phyloP scores from a whole-genome alignment of 2,113 vertebrate species.

The Ivindomyrus marchei region DNA sequence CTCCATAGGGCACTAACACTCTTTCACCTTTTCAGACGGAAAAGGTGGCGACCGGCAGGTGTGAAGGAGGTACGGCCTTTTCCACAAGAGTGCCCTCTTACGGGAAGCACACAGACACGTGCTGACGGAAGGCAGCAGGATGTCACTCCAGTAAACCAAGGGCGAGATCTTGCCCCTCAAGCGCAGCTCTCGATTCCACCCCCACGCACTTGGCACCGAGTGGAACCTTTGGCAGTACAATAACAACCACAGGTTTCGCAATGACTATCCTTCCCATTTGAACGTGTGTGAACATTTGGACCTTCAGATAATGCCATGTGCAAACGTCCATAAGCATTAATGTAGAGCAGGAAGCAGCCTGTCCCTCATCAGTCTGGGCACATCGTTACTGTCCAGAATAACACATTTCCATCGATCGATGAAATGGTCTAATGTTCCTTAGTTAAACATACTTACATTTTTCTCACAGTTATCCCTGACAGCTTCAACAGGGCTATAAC shows the following conservation, averaged over 20 bases:
- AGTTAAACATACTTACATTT: not conserved
- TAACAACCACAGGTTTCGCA: not conserved
- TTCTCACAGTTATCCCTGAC: not conserved
- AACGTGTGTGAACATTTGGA: not conserved
- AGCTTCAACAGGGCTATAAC: not conserved
- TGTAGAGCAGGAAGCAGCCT: not conserved
- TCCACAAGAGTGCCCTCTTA: not conserved
- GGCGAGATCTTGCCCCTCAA: not conserved
- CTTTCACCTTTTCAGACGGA: not conserved
- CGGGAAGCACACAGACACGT: not conserved
- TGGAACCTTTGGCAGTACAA: not conserved
- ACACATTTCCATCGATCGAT: not conserved
- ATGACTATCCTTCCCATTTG: not conserved
- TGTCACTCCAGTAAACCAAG: not conserved
- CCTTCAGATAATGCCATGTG: not conserved
- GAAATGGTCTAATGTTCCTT: not conserved
- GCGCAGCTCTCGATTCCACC: not conserved
- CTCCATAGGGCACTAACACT: not conserved
- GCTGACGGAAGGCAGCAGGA: not conserved
- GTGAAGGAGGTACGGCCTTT: not conserved
- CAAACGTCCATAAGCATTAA: not conserved
- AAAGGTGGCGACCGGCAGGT: not conserved
- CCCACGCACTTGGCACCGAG: not conserved
- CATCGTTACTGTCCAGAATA: not conserved
- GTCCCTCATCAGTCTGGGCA: not conserved